Evolutionary conservation across 1,140 invertebrate genomes (phyloP), one percentile per base, ranked within the genome.

Genomic region (Hyles euphorbiae): DNA sequence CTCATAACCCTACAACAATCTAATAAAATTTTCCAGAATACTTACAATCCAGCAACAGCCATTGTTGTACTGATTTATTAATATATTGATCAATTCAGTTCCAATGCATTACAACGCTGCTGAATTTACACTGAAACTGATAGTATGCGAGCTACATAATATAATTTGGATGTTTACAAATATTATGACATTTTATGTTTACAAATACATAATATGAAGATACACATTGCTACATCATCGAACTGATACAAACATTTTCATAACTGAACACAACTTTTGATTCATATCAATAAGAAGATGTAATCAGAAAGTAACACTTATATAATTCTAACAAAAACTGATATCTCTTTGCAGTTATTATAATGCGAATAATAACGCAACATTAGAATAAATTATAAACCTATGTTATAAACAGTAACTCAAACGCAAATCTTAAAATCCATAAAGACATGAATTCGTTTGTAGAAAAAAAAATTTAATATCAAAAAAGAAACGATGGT

Each of bases 41-140:
- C 64, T 67, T 54, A 67, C 64, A 61, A 51, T 34, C 64, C 64
- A 32, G 54, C 60, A 3, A 67, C 48, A 48, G 58, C 53, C 53
- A 62, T 62, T 54, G 12, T 57, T 58, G 50, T 12, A 5, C 5
- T 33, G 32, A 22, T 46, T 22, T 22, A 51, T 51, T 32, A 45
- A 36, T 11, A 3, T 11, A 22, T 2, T 48, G 9, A 48, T n/a
- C 47, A 11, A 48, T n/a, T 22, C 9, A 8, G 22, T 22, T 48
- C n/a, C 3, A 48, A 48, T n/a, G 22, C 22, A 22, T 22, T 22
- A 22, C 2, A 22, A 22, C 22, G 22, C 22, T 22, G 22, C 22
- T 40, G 8, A 40, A 5, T 5, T 5, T 40, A 40, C 36, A 40
- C 1, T 40, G 8, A 40, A 40, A 40, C 36, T 8, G 36, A 40